Evolutionary conservation across 2,113 vertebrate genomes (phyloP).

Genomic region (Poeciliopsis occidentalis): DNA sequence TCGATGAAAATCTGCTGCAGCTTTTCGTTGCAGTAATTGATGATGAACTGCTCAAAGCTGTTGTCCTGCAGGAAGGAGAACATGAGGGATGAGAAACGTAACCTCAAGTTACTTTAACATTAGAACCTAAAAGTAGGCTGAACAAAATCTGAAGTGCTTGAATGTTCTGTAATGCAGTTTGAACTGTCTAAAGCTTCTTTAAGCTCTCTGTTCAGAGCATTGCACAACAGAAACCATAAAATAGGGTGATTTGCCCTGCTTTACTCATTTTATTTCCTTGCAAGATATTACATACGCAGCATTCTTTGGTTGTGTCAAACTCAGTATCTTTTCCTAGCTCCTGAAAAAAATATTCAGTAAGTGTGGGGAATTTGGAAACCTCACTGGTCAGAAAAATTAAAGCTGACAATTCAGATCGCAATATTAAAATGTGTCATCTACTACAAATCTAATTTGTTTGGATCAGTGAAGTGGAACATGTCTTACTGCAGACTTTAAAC

Average conservation of each 20-base stretch:
- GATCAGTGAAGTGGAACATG: background rate
- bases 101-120: background rate
- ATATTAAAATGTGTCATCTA: background rate
- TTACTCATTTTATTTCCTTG: background rate
- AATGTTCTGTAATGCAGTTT: background rate
- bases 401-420: background rate
- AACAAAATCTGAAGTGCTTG: background rate
- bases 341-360: too few species aligned
- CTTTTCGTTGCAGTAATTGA: conserved; percentile 99
- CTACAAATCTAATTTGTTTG: background rate
- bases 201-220: background rate
- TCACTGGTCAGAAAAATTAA: background rate
- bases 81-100: conserved; percentile 20
- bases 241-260: background rate
- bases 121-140: background rate
- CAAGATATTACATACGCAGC: background rate
- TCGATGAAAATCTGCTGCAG: conserved; percentile 99
- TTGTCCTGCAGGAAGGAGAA: conserved; percentile 84
- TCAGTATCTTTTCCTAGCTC: too few species aligned
- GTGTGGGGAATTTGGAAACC: background rate
- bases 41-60: conserved; percentile 99
- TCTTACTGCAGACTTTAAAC: background rate
- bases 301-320: background rate
- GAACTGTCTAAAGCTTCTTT: background rate
- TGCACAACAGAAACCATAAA: background rate